Base-by-base conservation (phyloP, 2,888 invertebrate genomes). In the Cantharis lateralis region DNA sequence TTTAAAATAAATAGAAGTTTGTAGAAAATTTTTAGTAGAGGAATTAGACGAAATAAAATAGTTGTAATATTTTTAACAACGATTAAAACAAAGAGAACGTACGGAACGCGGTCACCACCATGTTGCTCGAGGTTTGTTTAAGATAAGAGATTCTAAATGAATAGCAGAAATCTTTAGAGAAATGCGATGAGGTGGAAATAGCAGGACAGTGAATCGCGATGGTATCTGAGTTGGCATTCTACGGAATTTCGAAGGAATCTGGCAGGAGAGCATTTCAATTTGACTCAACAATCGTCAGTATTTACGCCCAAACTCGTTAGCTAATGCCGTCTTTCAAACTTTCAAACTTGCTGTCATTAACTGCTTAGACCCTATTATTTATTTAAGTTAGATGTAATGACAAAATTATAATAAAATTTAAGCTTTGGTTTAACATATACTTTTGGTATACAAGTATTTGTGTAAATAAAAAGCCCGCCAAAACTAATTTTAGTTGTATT, bases 121-220 rank as follows among this genome's bases (percentile, higher is more conserved):
- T 81, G 79, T 82, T 79, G 79, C 76, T 74, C 80, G 75, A 77
- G 78, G 81, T 82, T 83, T 81, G 82, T 82, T 83, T 83, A 82
- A 83, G 83, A 83, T 83, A 83, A 83, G 82, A 79, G 82, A 83
- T 81, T 83, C 82, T 81, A 83, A 83, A 83, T 83, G 83, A 83
- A 83, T 83, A 82, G 83, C 82, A 82, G 83, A 82, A 83, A 82
- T 83, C 83, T 83, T 83, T 82, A 80, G 81, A 82, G 81, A 83
- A 82, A 82, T 81, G 83, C 82, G 82, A 84, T 83, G 83, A 83
- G 82, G 81, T 82, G 83, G 83, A 84, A 83, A 83, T 81, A 82
- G 82, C 82, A 79, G 82, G 82, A 82, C 82, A 82, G 81, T 83
- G 82, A 82, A 83, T 82, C 78, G 82, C 81, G 82, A 83, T 83